Evolutionary conservation across 2,797 vertebrate genomes (phyloP).

Genomic region (Gallinago nigripennis): DNA sequence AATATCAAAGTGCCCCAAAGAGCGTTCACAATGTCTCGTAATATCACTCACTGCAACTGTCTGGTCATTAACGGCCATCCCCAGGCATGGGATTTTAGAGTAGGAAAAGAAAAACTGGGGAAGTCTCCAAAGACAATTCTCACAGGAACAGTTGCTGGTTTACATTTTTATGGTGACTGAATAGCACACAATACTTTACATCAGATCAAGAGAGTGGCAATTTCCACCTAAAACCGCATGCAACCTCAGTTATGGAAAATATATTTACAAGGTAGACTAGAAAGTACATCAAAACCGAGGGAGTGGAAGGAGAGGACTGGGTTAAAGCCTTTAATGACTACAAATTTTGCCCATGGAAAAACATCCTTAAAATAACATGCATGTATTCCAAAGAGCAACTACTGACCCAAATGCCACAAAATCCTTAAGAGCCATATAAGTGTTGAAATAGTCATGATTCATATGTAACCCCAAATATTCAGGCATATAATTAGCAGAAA

Average conservation of each 20-base stretch:
- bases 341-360: neutral
- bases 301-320: neutral
- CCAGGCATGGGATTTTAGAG: neutral
- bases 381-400: neutral
- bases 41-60: neutral
- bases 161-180: neutral
- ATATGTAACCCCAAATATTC: neutral
- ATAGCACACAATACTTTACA: rapidly evolving
- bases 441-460: neutral
- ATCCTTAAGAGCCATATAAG: neutral
- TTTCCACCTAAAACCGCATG: neutral
- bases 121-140: neutral
- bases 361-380: neutral
- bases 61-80: neutral
- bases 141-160: neutral
- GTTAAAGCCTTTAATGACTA: neutral
- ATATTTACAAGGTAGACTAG: neutral
- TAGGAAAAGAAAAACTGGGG: neutral
- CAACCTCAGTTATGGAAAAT: neutral
- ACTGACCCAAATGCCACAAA: neutral
- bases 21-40: rapidly evolving
- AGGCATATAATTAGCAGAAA: neutral
- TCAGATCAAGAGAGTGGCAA: neutral
- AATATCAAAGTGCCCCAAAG: neutral
- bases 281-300: neutral